Percentiles rank a stretch among this genome's conserved stretches.
These are phyloP conservation scores for Capra hircus DNA, from an alignment of 2,113 vertebrate genomes.

Conservation along the genomic window DNA sequence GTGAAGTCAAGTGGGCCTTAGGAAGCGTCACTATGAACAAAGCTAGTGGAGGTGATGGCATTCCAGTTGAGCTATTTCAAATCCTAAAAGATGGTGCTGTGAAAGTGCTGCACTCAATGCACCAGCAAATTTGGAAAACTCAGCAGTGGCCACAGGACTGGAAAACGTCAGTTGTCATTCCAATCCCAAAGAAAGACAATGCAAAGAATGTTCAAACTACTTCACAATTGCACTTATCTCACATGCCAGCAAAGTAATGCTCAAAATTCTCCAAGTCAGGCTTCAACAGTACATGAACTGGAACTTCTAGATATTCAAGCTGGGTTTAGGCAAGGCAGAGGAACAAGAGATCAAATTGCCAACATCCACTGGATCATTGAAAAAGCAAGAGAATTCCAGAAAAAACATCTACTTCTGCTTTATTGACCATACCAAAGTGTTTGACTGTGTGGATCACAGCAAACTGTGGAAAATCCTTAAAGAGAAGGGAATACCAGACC, in stretches of 20 bases:
- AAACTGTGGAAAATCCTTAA: not conserved
- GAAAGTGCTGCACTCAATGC: not conserved
- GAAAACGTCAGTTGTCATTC: fast-evolving
- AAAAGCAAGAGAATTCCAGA: not conserved
- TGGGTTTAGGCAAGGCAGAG: not conserved
- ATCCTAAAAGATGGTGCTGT: not conserved
- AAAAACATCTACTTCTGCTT: not conserved
- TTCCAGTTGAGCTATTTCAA: not conserved
- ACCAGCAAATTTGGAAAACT: not conserved
- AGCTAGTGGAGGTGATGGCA: not conserved
- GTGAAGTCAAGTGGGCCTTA: not conserved
- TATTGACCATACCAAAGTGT: not conserved
- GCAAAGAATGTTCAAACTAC: not conserved
- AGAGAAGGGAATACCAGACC: not conserved
- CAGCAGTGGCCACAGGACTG: not conserved
- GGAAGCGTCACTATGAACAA: not conserved
- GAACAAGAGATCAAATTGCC: not conserved
- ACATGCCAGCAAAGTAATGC: not conserved
- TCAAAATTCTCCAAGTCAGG: not conserved
- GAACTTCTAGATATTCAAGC: not conserved
- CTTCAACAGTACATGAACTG: not conserved
- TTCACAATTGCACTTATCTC: not conserved
- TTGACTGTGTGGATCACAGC: not conserved
- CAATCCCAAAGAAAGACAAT: not conserved
- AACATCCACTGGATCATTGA: fast-evolving